These are phyloP conservation scores for Hirtodrosophila cameraria DNA, from an alignment of 2,888 invertebrate species.

Conservation along the genomic window DNA sequence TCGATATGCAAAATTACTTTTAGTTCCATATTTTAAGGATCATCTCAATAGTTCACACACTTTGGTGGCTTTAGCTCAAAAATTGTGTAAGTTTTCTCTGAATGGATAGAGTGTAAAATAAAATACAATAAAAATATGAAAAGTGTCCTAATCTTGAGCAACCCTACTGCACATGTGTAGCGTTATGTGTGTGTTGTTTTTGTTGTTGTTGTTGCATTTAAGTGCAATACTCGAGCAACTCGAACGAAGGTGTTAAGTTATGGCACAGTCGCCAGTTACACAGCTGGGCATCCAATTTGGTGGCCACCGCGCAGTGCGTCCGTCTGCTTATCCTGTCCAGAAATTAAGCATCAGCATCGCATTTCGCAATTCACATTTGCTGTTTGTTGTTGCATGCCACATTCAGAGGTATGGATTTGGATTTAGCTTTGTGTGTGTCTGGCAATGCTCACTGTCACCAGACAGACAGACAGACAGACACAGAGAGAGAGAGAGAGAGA, in stretches of 20 bases:
- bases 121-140: neutral
- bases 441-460: conserved; percentile 31
- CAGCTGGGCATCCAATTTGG: conserved; percentile 77
- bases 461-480: conserved; percentile 10
- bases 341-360: conserved; percentile 74
- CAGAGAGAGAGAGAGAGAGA: neutral
- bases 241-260: conserved; percentile 75
- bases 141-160: conserved; percentile 19
- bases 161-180: conserved; percentile 43
- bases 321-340: conserved; percentile 44
- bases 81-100: too few relatives aligned
- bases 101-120: too few relatives aligned
- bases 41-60: too few relatives aligned
- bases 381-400: conserved; percentile 6
- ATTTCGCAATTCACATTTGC: conserved; percentile 58
- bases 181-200: too few relatives aligned
- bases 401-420: conserved; percentile 15
- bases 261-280: conserved; percentile 69
- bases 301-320: conserved; percentile 50
- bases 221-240: conserved; percentile 49
- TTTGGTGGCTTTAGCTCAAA: too few relatives aligned
- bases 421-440: conserved; percentile 8
- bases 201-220: conserved; percentile 48
- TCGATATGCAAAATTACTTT: too few relatives aligned
- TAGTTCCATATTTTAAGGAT: too few relatives aligned